A percentile compares a stretch with the other conserved stretches of the same genome.
phyloP scores from a whole-genome alignment of 2,888 invertebrate species.

The Lypha dubia region DNA sequence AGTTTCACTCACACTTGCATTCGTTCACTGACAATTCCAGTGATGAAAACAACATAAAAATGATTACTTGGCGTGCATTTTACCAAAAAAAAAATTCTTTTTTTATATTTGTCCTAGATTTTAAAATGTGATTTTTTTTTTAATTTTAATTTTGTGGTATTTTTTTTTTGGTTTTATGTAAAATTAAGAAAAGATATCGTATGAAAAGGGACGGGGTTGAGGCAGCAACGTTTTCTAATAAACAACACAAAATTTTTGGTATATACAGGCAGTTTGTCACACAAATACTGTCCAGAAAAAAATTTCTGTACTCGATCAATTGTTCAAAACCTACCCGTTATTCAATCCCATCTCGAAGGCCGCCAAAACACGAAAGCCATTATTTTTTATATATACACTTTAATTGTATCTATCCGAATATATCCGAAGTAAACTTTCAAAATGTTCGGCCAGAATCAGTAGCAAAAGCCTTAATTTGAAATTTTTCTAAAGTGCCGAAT shows the following conservation, averaged over 20 bases:
- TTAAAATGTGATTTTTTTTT: conserved; percentile 19
- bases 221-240: background rate
- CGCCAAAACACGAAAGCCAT: too few relatives aligned
- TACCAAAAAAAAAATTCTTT: background rate
- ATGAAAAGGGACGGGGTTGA: background rate
- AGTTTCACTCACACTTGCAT: conserved; percentile 35
- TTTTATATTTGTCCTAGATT: conserved; percentile 64
- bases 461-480: too few relatives aligned
- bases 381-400: too few relatives aligned
- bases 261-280: too few relatives aligned
- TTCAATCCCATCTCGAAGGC: too few relatives aligned
- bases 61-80: conserved; percentile 41
- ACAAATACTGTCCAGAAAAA: too few relatives aligned
- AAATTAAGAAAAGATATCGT: background rate
- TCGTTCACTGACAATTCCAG: conserved; percentile 25
- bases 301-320: too few relatives aligned
- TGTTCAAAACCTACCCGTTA: too few relatives aligned
- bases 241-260: background rate
- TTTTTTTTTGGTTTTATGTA: conserved; percentile 10
- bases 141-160: background rate
- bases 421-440: too few relatives aligned
- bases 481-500: too few relatives aligned
- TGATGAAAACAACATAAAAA: conserved; percentile 16
- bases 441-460: too few relatives aligned
- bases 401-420: too few relatives aligned